Base-by-base conservation (phyloP, 1,140 invertebrate genomes). In the Solen grandis region DNA sequence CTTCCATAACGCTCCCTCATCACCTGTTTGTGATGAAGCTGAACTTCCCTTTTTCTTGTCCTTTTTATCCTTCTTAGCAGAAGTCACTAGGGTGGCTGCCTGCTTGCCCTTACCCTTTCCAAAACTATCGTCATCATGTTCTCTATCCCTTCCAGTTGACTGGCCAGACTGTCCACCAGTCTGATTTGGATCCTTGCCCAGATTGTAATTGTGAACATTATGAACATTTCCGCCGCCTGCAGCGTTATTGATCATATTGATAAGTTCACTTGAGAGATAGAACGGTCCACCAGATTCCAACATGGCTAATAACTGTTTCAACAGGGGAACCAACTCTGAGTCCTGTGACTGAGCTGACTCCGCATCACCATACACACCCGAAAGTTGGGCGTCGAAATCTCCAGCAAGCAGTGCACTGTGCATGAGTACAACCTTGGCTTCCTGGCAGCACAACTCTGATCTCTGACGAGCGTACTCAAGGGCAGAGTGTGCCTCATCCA, bases 281-380 rank as follows among this genome's bases (percentile, higher is more conserved):
- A 91, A 91, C 14, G 89, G 88, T 33, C 88, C 88, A 16, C 90
- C 90, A 19, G 89, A 86, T 82, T 91, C 89, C 36, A 91, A 69
- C 86, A 91, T 82, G 0, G 88, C 87, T 36, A 91, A 90, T 57
- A 91, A 70, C 69, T 91, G 90, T 66, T 88, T 89, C 33, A 91
- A 74, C 29, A 91, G 73, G 10, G 90, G 90, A 41, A 91, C 83
- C 33, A 91, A 81, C 54, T 90, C 90, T n/a, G 86, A 86, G 65
- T 90, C 89, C 46, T 72, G 73, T 13, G 38, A 27, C 60, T 29
- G 27, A 14, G 36, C 70, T 63, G 57, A 68, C 19, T 85, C 82
- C 38, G 83, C 79, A 62, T 90, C 88, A 38, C 90, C 90, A 83
- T 91, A 91, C 22, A 91, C 88, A 50, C 90, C 90, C 29, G 77